These are phyloP conservation scores for Apamea crenata DNA, from an alignment of 2,888 invertebrate genomes.

Conservation along the genomic window DNA sequence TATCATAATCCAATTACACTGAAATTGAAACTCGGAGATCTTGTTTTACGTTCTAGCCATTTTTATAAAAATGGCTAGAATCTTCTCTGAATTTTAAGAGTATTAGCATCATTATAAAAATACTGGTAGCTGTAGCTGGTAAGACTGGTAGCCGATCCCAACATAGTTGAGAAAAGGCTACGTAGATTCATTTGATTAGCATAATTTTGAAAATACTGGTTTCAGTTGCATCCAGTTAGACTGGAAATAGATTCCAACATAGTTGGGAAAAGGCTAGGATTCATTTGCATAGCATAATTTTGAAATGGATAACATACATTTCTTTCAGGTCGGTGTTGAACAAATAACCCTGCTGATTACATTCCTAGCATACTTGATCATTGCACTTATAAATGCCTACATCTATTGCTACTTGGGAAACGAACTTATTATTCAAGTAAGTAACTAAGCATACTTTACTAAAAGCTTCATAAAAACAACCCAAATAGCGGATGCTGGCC, in stretches of 20 bases:
- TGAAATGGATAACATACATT: neutral
- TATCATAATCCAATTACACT: neutral
- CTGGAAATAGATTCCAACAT: too few species aligned
- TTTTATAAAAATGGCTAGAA: neutral
- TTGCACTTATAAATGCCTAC: constrained; percentile 82
- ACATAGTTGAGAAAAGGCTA: neutral
- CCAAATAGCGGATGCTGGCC: neutral
- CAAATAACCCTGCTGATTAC: constrained; percentile 76
- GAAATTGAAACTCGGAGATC: neutral
- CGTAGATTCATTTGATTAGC: neutral
- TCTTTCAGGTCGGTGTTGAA: constrained; percentile 75
- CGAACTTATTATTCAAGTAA: constrained; percentile 81
- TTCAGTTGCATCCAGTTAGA: too few species aligned
- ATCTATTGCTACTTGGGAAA: constrained; percentile 84
- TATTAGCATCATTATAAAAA: neutral
- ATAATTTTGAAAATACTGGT: too few species aligned
- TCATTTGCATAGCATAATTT: neutral
- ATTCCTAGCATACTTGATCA: constrained; percentile 76
- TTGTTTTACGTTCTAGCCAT: neutral
- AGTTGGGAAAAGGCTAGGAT: too few species aligned
- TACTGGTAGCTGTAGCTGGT: neutral
- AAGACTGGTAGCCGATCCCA: neutral
- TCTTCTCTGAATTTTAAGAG: neutral
- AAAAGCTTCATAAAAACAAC: neutral
- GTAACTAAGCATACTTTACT: constrained; percentile 40